Percentiles rank a stretch among this genome's conserved stretches.
phyloP scores from a whole-genome alignment of 92 coral and sea anemone genomes.

The Epizoanthus stellaris region DNA sequence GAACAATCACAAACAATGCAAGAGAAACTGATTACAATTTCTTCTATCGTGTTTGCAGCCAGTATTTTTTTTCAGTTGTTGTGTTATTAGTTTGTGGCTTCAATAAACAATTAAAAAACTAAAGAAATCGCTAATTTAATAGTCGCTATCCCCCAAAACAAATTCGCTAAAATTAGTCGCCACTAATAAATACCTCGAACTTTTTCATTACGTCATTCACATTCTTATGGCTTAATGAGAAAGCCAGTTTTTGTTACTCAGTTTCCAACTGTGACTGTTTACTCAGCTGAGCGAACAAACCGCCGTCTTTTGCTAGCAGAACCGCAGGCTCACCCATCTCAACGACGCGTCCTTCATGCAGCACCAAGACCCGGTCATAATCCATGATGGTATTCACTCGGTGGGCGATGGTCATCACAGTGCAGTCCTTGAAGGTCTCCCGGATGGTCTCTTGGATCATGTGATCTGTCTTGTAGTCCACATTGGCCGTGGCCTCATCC shows the following conservation, averaged over 20 bases:
- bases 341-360: neutral
- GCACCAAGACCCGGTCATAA: conserved; percentile 18
- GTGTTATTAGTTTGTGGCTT: no score
- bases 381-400: conserved; percentile 34
- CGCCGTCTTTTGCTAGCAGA: conserved; percentile 4
- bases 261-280: neutral
- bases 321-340: conserved; percentile 39
- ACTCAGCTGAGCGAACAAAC: conserved; percentile 24
- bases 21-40: no score
- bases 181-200: no score
- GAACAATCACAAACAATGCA: no score
- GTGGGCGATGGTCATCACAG: conserved; percentile 34
- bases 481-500: conserved; percentile 45
- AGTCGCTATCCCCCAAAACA: no score
- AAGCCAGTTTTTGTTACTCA: neutral
- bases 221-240: no score
- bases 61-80: no score
- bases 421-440: conserved; percentile 17
- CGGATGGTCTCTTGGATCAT: conserved; percentile 42
- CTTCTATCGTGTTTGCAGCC: no score
- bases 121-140: no score
- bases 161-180: no score
- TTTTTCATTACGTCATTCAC: no score
- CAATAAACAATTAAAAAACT: no score
- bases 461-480: conserved; percentile 45